phyloP scores from a whole-genome alignment of 2,888 invertebrate genomes.

The Ectropis crepuscularia region DNA sequence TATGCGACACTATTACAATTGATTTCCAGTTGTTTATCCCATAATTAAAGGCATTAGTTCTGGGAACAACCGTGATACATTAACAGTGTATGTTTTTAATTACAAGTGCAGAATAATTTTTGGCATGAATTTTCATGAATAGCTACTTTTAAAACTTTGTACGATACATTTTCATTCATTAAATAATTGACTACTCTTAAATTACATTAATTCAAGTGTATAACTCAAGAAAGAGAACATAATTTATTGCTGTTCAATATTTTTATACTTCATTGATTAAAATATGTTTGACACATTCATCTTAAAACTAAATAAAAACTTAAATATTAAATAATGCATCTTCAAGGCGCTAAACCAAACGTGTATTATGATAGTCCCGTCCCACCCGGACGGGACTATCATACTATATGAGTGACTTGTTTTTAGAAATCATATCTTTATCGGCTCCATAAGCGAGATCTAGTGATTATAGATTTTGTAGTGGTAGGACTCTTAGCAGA shows the following conservation, averaged over 20 bases:
- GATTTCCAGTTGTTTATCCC: too few species aligned
- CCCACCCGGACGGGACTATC: not conserved
- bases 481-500: too few species aligned
- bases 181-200: slow-evolving; percentile 19
- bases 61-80: too few species aligned
- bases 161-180: slow-evolving; percentile 2
- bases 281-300: slow-evolving; percentile 40
- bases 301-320: slow-evolving; percentile 49
- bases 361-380: too few species aligned
- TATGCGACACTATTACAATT: too few species aligned
- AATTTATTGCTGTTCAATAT: not conserved
- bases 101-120: not conserved
- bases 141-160: slow-evolving; percentile 2
- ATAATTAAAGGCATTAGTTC: too few species aligned
- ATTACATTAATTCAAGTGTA: not conserved
- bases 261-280: not conserved
- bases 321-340: slow-evolving; percentile 39
- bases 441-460: too few species aligned
- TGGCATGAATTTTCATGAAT: slow-evolving; percentile 14
- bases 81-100: too few species aligned
- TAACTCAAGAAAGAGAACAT: not conserved
- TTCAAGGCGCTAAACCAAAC: slow-evolving; percentile 23
- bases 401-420: too few species aligned
- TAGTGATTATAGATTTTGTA: too few species aligned
- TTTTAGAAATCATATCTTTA: too few species aligned